Percentiles rank a stretch among this genome's conserved stretches.
These are phyloP conservation scores for Lampris incognitus DNA, from an alignment of 2,113 vertebrate genomes.

Conservation along the genomic window DNA sequence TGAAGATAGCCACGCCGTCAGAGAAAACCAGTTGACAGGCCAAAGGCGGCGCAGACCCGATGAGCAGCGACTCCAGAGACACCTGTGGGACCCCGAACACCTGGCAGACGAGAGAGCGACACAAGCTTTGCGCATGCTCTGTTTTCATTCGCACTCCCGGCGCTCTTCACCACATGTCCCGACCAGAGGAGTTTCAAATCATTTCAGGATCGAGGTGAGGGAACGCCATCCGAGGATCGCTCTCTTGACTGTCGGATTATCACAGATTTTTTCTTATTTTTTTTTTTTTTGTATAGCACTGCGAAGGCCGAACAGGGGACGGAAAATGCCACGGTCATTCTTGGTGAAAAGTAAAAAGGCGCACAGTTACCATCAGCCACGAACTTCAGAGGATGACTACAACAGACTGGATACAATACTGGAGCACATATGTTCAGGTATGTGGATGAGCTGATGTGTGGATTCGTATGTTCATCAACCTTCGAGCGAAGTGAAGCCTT, in stretches of 20 bases:
- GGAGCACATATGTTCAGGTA: conserved; percentile 90
- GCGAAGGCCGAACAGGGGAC: not conserved
- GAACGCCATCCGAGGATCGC: conserved; percentile 10
- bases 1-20: conserved; percentile 49
- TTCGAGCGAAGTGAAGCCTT: not conserved
- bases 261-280: conserved; percentile 18
- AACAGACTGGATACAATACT: conserved; percentile 82
- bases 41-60: not conserved
- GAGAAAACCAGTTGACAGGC: conserved; percentile 50
- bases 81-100: conserved; percentile 89
- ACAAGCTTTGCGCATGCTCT: conserved; percentile 76
- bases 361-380: conserved; percentile 96
- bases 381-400: conserved; percentile 87
- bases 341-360: conserved; percentile 98
- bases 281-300: not conserved
- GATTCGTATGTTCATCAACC: not conserved
- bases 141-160: conserved; percentile 42
- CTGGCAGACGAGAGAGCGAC: conserved; percentile 83
- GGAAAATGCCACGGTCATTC: conserved; percentile 94
- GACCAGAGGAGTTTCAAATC: conserved; percentile 56
- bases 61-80: conserved; percentile 63
- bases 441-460: conserved; percentile 14
- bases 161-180: conserved; percentile 28
- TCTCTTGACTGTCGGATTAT: conserved; percentile 21
- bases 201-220: conserved; percentile 63